A percentile compares a stretch with the other conserved stretches of the same genome.
Evolutionary conservation across 2,113 vertebrate genomes (phyloP).

Genomic region (Glaucomys volans): DNA sequence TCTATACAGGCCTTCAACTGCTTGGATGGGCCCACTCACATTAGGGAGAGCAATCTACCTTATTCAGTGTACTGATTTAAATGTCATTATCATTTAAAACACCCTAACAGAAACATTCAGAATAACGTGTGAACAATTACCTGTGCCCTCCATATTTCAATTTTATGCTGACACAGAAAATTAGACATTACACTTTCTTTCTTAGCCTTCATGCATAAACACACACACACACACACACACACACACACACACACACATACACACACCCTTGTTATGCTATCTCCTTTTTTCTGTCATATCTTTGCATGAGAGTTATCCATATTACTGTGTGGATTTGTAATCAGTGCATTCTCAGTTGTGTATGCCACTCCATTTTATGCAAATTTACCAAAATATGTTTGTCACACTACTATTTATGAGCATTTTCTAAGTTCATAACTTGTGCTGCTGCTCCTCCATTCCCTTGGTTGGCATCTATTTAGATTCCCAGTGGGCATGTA

Average conservation of each 20-base stretch:
- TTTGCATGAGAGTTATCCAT: not conserved
- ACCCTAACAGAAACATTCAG: not conserved
- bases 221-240: not conserved
- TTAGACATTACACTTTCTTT: not conserved
- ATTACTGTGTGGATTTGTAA: not conserved
- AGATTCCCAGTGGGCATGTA: not conserved
- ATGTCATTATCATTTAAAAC: not conserved
- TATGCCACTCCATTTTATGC: not conserved
- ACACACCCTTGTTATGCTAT: not conserved
- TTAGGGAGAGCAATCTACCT: not conserved
- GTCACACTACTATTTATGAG: not conserved
- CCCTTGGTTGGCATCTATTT: not conserved
- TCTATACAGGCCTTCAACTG: not conserved
- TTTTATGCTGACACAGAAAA: not conserved
- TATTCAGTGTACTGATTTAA: not conserved
- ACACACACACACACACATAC: too few relatives aligned
- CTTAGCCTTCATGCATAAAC: not conserved
- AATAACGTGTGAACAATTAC: not conserved
- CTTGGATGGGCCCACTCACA: not conserved
- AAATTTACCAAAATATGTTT: not conserved
- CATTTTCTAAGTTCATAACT: not conserved
- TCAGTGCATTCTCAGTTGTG: not conserved
- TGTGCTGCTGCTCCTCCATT: accelerated
- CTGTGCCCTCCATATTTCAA: not conserved
- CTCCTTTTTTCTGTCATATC: not conserved